These are phyloP conservation scores for Phymorhynchus buccinoides DNA, from an alignment of 1,140 invertebrate species.

Conservation along the genomic window DNA sequence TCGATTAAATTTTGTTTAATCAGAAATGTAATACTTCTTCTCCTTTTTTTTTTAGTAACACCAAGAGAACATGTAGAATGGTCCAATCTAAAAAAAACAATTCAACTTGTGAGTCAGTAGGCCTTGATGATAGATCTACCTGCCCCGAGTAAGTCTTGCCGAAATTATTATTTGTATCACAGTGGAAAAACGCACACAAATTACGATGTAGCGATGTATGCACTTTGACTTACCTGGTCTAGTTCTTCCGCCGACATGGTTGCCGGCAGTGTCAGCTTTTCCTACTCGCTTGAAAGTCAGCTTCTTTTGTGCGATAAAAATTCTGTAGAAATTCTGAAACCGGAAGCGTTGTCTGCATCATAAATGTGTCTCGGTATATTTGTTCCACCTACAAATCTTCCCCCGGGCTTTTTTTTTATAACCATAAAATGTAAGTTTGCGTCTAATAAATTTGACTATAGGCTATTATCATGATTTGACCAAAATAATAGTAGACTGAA, in stretches of 20 bases:
- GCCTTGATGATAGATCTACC: background rate
- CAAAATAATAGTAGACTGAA: no score
- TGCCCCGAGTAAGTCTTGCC: background rate
- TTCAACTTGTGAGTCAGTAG: background rate
- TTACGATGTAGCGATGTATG: background rate
- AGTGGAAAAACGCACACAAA: background rate
- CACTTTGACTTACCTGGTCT: conserved; percentile 24
- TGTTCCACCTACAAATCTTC: background rate
- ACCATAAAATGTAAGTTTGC: no score
- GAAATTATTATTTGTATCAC: background rate
- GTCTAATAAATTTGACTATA: no score
- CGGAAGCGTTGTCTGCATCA: background rate
- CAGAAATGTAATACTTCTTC: no score
- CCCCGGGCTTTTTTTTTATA: background rate
- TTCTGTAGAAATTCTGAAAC: background rate
- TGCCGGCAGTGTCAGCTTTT: background rate
- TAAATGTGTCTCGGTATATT: background rate
- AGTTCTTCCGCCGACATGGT: conserved; percentile 30
- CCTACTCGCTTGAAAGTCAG: background rate
- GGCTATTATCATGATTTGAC: background rate
- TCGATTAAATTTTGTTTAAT: no score
- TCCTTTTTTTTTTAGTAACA: no score
- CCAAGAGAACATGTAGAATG: background rate
- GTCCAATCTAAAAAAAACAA: background rate
- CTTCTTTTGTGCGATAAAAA: background rate